Conservation (phyloP, 2,888 invertebrate species). For the Zaprionus obscuricornis region DNA sequence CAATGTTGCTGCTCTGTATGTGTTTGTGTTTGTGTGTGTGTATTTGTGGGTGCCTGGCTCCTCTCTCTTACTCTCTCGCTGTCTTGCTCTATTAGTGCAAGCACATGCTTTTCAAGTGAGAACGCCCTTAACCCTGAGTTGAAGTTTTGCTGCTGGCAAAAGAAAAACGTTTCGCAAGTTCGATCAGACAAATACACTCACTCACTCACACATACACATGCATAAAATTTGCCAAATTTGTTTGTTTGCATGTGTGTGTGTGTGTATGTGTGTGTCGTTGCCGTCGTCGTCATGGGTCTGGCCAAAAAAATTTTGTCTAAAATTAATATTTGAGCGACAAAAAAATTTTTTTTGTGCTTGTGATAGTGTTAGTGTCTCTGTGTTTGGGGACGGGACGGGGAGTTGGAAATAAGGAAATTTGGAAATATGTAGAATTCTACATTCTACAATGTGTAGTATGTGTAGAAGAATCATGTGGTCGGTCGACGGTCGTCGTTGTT, state of each 20-base stretch:
- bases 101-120: constrained; percentile 65
- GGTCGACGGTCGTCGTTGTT: constrained; percentile 33
- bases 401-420: constrained; percentile 67
- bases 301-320: constrained; percentile 65
- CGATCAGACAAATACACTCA: constrained; percentile 41
- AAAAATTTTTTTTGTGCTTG: constrained; percentile 28
- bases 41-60: constrained; percentile 47
- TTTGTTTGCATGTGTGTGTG: no score
- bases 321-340: constrained; percentile 78
- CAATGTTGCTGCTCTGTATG: no score
- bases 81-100: constrained; percentile 26
- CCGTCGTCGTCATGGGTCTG: constrained; percentile 49
- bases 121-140: constrained; percentile 67
- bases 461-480: constrained; percentile 75
- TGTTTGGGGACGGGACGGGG: constrained; percentile 41
- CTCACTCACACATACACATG: constrained; percentile 22
- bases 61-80: constrained; percentile 11
- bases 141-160: constrained; percentile 41
- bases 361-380: constrained; percentile 34
- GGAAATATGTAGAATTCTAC: constrained; percentile 62
- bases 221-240: constrained; percentile 24
- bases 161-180: constrained; percentile 33
- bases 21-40: constrained; percentile 30
- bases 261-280: constrained; percentile 38
- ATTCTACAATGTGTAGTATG: constrained; percentile 3